Conservation (phyloP, 2,113 vertebrate genomes). For the Porphyrio hochstetteri region DNA sequence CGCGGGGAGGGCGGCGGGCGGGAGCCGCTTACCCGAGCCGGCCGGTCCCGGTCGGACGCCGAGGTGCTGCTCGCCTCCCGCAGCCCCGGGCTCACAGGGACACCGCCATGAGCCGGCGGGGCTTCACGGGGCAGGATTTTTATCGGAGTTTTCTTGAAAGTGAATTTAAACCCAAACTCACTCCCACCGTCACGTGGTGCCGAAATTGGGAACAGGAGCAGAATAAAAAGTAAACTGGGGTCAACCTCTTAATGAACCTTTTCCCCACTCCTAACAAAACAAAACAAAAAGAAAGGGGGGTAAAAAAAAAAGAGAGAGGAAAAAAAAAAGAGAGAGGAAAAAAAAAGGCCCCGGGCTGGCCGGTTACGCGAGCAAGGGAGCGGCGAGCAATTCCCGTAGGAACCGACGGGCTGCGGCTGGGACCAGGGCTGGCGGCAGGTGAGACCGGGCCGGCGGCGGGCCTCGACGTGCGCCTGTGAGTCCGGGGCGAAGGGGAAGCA, state of each 20-base stretch:
- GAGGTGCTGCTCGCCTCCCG: neutral
- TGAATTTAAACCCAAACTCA: slow-evolving; percentile 84
- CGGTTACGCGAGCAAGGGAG: neutral
- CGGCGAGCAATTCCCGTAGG: neutral
- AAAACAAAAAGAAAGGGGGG: neutral
- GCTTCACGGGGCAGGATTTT: slow-evolving; percentile 74
- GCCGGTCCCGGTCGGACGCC: neutral
- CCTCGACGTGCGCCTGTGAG: neutral
- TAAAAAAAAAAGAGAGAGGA: neutral
- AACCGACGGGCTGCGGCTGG: neutral
- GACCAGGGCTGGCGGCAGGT: neutral
- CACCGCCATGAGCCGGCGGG: neutral
- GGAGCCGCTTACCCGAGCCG: neutral
- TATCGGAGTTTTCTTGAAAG: slow-evolving; percentile 75
- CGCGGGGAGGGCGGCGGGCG: neutral
- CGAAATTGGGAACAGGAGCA: slow-evolving; percentile 83
- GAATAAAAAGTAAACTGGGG: slow-evolving; percentile 69
- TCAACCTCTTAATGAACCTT: slow-evolving; percentile 68
- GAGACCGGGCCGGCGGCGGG: neutral
- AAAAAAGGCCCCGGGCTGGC: neutral
- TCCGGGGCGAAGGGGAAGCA: neutral
- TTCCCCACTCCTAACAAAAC: neutral
- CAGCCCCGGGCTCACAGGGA: neutral
- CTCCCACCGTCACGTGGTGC: slow-evolving; percentile 87
- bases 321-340: too few species aligned